Evolutionary conservation across 1,140 invertebrate genomes (phyloP).

Genomic region (Scaptomyza pallida): DNA sequence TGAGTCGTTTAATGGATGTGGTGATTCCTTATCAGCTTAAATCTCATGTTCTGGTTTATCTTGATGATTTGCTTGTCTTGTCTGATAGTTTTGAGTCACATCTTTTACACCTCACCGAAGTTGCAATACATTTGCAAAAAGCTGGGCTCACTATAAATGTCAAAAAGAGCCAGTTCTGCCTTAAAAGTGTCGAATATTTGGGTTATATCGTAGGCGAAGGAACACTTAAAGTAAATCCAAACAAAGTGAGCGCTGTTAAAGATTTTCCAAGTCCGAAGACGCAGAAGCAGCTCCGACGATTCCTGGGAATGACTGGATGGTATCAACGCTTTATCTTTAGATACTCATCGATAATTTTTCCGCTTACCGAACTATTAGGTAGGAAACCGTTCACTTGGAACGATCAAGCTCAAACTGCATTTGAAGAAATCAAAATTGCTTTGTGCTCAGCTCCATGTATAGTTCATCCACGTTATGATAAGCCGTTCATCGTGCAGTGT

Average conservation of each 20-base stretch:
- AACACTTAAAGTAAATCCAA: not conserved
- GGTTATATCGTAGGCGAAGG: constrained; percentile 8
- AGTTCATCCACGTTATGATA: constrained; percentile 69
- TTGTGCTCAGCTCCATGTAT: constrained; percentile 64
- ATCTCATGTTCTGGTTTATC: not conserved
- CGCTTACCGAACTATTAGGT: constrained; percentile 33
- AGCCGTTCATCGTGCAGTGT: constrained; percentile 74
- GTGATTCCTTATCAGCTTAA: not conserved
- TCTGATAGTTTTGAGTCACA: not conserved
- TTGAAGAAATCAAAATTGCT: constrained; percentile 32
- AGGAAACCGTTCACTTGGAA: constrained; percentile 1
- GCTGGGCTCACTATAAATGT: constrained; percentile 4
- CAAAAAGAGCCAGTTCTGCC: not conserved
- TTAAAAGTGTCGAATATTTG: not conserved
- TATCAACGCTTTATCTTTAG: constrained; percentile 69
- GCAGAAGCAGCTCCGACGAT: not conserved
- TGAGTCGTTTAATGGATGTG: not conserved
- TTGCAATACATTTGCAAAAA: not conserved
- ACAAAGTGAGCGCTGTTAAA: not conserved
- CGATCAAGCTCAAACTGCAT: constrained; percentile 67
- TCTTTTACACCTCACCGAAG: not conserved
- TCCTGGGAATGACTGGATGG: not conserved
- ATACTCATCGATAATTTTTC: constrained; percentile 80
- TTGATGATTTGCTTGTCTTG: not conserved
- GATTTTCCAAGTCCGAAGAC: not conserved